Evolutionary conservation across 2,113 vertebrate species (phyloP).

Genomic region (Nettapus auritus): DNA sequence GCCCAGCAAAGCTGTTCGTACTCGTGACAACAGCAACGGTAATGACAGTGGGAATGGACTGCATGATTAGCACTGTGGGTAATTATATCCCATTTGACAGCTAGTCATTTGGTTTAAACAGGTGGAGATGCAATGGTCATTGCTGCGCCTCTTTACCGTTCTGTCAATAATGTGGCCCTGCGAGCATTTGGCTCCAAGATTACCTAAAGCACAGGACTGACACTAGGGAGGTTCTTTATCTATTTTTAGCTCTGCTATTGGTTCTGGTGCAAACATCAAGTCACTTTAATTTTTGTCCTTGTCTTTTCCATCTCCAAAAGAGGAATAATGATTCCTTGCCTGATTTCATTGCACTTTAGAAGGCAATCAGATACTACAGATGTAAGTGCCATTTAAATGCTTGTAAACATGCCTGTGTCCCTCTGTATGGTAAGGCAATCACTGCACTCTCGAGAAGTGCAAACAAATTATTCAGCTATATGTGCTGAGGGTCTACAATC

Average conservation of each 20-base stretch:
- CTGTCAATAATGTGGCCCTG: neutral
- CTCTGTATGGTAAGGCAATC: neutral
- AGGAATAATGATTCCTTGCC: neutral
- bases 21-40: neutral
- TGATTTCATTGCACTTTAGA: conserved; percentile 5
- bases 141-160: neutral
- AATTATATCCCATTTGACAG: conserved; percentile 10
- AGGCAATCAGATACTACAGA: conserved; percentile 7
- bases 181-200: neutral
- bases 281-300: neutral
- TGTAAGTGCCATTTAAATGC: neutral
- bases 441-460: neutral
- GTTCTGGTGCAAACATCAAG: neutral
- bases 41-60: neutral
- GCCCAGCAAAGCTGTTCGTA: neutral
- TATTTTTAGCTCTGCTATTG: neutral
- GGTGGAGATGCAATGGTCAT: neutral
- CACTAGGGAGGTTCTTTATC: neutral
- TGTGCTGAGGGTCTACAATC: neutral
- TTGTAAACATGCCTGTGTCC: neutral
- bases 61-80: neutral
- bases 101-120: neutral
- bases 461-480: neutral
- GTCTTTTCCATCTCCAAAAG: neutral
- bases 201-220: neutral